phyloP scores from a whole-genome alignment of 2,113 vertebrate genomes.

The Petaurus breviceps region DNA sequence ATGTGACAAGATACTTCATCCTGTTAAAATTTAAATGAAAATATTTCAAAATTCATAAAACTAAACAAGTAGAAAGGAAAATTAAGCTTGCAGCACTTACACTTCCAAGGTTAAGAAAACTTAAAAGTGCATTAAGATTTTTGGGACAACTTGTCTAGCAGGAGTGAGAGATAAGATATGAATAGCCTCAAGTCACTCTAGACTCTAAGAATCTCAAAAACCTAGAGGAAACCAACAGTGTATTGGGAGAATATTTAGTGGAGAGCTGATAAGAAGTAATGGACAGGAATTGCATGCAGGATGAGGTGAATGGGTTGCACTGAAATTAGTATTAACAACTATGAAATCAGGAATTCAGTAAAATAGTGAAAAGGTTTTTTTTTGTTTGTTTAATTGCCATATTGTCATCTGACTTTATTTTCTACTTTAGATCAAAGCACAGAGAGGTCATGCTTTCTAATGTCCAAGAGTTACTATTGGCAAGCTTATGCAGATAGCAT shows the following conservation, averaged over 20 bases:
- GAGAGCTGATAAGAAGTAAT: neutral
- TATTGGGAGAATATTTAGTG: neutral
- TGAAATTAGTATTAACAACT: neutral
- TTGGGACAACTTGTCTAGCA: neutral
- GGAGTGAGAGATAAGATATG: neutral
- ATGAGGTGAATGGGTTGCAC: neutral
- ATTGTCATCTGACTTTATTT: neutral
- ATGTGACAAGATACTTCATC: neutral
- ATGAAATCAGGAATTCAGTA: neutral
- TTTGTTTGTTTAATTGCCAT: no score
- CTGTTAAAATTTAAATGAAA: neutral
- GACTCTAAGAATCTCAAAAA: neutral
- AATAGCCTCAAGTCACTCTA: neutral
- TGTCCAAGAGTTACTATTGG: neutral
- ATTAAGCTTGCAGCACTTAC: neutral
- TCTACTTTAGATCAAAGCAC: neutral
- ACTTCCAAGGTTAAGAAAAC: neutral
- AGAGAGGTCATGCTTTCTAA: neutral
- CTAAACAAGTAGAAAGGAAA: neutral
- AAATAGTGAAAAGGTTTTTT: neutral
- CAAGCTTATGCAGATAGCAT: neutral
- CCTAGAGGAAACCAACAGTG: neutral
- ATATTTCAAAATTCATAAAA: neutral
- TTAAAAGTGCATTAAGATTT: neutral
- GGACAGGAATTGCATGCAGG: neutral